Percentiles rank a stretch among this genome's conserved stretches.
Evolutionary conservation across 2,797 vertebrate genomes (phyloP).

Genomic region (Crax fasciolata): DNA sequence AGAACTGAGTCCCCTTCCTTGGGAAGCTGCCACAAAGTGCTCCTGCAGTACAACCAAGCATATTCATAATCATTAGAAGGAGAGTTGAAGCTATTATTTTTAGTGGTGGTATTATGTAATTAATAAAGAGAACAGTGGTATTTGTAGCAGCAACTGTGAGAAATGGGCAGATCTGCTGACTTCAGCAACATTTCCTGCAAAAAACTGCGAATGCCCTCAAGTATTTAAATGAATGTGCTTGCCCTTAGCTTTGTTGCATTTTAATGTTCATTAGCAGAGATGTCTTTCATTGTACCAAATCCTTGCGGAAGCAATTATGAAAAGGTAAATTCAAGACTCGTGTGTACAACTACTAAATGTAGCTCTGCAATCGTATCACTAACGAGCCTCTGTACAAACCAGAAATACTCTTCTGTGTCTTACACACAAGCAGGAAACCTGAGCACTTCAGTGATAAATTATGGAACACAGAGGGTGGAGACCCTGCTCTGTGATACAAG

Average conservation of each 20-base stretch:
- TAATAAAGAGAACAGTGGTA: not conserved
- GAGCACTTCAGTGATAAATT: not conserved
- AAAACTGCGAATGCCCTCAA: not conserved
- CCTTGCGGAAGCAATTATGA: not conserved
- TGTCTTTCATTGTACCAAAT: not conserved
- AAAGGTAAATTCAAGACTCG: not conserved
- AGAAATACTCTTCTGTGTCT: rapidly evolving
- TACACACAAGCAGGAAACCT: not conserved
- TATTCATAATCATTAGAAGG: not conserved
- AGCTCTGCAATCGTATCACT: not conserved
- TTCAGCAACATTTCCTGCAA: not conserved
- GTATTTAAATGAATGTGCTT: not conserved
- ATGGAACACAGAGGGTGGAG: not conserved
- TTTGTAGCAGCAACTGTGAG: not conserved
- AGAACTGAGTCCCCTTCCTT: not conserved
- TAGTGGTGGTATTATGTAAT: not conserved
- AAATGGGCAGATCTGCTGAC: not conserved
- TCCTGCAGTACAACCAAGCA: not conserved
- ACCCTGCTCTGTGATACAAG: not conserved
- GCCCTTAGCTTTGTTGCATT: not conserved
- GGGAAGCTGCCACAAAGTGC: not conserved
- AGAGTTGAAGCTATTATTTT: not conserved
- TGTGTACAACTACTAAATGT: not conserved
- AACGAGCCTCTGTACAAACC: not conserved
- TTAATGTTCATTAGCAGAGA: not conserved